Evolutionary conservation across 2,797 vertebrate genomes (phyloP).

Genomic region (Darevskia mixta): DNA sequence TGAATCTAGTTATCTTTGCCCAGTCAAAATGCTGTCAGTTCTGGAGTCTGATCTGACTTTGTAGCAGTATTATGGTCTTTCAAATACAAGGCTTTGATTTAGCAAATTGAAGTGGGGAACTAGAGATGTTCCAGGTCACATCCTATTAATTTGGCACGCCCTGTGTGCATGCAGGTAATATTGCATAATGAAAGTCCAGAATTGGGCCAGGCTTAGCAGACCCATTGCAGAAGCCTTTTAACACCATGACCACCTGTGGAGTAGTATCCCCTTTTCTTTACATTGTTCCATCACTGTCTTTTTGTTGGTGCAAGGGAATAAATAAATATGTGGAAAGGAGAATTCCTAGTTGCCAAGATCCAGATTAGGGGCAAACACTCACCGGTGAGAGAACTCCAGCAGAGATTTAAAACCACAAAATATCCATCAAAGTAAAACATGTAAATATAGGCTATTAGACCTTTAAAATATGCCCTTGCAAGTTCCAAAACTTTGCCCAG

Average conservation of each 20-base stretch:
- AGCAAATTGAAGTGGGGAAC: background rate
- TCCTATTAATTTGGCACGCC: background rate
- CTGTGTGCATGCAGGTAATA: background rate
- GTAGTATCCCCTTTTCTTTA: background rate
- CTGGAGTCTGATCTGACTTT: constrained; percentile 22
- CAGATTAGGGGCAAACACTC: too few species aligned
- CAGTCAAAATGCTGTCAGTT: constrained; percentile 44
- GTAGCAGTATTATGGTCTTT: constrained; percentile 40
- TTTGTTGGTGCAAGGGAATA: background rate
- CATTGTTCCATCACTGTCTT: background rate
- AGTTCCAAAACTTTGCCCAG: too few species aligned
- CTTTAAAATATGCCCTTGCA: too few species aligned
- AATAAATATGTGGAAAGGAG: too few species aligned
- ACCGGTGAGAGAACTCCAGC: too few species aligned
- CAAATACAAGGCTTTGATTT: background rate
- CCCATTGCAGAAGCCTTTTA: background rate
- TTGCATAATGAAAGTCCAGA: background rate
- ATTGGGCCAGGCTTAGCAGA: background rate
- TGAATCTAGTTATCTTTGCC: constrained; percentile 49
- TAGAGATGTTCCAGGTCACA: constrained; percentile 33
- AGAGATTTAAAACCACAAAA: too few species aligned
- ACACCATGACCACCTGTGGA: background rate
- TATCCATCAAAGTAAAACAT: too few species aligned
- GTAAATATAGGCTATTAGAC: too few species aligned
- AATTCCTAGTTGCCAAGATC: too few species aligned